Evolutionary conservation across 2,888 invertebrate genomes (phyloP), one percentile per base, ranked within the genome.

Genomic region (Ochropleura leucogaster): DNA sequence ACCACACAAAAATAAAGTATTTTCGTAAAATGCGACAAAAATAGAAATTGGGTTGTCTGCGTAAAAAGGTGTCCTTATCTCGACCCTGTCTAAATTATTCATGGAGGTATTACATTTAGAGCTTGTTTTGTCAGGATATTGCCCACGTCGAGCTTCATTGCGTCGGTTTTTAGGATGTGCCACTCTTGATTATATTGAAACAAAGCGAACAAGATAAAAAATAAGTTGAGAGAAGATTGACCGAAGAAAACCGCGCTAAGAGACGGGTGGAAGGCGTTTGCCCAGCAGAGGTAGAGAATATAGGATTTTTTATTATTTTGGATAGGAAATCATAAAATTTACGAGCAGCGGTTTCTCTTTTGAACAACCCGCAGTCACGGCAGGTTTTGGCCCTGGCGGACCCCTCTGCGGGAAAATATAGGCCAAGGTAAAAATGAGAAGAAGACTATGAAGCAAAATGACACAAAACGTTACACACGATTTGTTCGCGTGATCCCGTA

Each of bases 51-150:
- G 18, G 20, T 14, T 18, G 30, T 1, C 9, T 51, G 9, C 30
- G 30, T n/a, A n/a, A 30, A 30, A 69, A 53, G 4, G n/a, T 44
- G 46, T 46, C 12, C 47, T 16, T 47, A 40, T 68, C 10, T 47
- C 4, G 14, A 10, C 40, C 20, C 14, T 44, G 9, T 47, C 7
- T 55, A 20, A 47, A 55, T 42, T 49, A 14, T 59, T 42, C 20
- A 51, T 20, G 3, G 42, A 18, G n/a, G 0, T 40, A 10, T 40
- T 16, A n/a, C 14, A 7, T 5, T 20, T n/a, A 20, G 44, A 0
- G n/a, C 62, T 44, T 62, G 62, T 62, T 44, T 44, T 62, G 62
- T 62, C n/a, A 44, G n/a, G n/a, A 62, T 62, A 12, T 44, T 62
- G 44, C 20, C n/a, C n/a, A 12, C 14, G 12, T 62, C 10, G 14